These are phyloP conservation scores for Propithecus deckenii DNA, from an alignment of 2,797 vertebrate genomes.

Conservation along the genomic window DNA sequence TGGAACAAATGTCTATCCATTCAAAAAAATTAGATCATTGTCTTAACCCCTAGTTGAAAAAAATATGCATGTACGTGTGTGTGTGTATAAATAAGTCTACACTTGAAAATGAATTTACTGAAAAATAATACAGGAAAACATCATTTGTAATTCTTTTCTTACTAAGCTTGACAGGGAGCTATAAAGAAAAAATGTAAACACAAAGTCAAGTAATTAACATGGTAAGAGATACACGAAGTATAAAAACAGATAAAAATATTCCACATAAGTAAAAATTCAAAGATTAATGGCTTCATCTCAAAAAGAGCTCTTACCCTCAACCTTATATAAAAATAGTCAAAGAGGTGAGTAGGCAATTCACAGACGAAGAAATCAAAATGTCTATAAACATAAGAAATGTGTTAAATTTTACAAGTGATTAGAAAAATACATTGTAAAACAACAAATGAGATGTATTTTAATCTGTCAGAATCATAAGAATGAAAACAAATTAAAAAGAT, in stretches of 20 bases:
- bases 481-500: neutral
- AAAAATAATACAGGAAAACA: neutral
- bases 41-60: neutral
- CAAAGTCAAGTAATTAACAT: neutral
- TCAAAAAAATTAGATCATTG: neutral
- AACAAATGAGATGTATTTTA: neutral
- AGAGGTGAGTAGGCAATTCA: neutral
- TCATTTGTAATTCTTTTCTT: neutral
- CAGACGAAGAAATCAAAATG: neutral
- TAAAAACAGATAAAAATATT: neutral
- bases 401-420: neutral
- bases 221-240: neutral
- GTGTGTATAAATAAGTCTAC: too few species aligned
- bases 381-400: neutral
- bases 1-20: neutral
- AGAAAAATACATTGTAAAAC: neutral
- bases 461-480: neutral
- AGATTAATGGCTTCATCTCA: neutral
- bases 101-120: constrained; percentile 5
- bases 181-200: neutral
- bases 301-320: neutral
- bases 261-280: neutral
- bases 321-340: neutral
- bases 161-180: neutral
- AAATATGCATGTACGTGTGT: neutral